These are phyloP conservation scores for Drosophila ambigua DNA, from an alignment of 1,140 invertebrate species.

Conservation along the genomic window DNA sequence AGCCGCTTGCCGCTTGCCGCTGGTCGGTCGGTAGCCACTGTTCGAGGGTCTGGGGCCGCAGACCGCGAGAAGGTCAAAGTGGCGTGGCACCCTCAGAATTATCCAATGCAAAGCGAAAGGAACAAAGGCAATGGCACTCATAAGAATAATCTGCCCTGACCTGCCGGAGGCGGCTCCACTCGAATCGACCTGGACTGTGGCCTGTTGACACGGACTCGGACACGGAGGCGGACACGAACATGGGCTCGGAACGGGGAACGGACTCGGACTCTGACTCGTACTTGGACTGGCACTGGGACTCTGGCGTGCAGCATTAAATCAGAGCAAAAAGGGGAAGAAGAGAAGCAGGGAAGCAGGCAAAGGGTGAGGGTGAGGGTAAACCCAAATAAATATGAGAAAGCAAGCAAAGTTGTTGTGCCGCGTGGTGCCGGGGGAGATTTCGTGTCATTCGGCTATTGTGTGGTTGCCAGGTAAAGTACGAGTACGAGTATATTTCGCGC, in stretches of 20 bases:
- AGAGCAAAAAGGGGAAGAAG: constrained; percentile 23
- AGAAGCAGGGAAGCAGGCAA: too few species aligned
- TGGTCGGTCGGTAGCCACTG: not conserved
- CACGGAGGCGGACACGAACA: not conserved
- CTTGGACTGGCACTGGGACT: constrained; percentile 1
- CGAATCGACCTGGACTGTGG: constrained; percentile 18
- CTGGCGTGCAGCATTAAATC: constrained; percentile 42
- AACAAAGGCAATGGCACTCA: constrained; percentile 15
- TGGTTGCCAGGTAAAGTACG: constrained; percentile 10
- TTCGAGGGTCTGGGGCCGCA: not conserved
- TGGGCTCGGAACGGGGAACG: not conserved
- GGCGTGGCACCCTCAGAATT: constrained; percentile 20
- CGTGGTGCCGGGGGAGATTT: constrained; percentile 15
- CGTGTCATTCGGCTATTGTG: constrained; percentile 48
- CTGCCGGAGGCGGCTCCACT: constrained; percentile 34
- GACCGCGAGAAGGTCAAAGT: constrained; percentile 44
- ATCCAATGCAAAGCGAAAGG: not conserved
- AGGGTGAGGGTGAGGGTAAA: constrained; percentile 3
- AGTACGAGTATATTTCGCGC: constrained; percentile 22
- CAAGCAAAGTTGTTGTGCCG: not conserved
- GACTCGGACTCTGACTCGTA: not conserved
- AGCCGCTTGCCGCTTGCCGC: not conserved
- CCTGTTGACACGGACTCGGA: constrained; percentile 13
- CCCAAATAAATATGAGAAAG: constrained; percentile 31
- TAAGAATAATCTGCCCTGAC: constrained; percentile 50